phyloP scores from a whole-genome alignment of 37 sponge, comb jelly and placozoan species.

The Petrosia ficiformis region DNA sequence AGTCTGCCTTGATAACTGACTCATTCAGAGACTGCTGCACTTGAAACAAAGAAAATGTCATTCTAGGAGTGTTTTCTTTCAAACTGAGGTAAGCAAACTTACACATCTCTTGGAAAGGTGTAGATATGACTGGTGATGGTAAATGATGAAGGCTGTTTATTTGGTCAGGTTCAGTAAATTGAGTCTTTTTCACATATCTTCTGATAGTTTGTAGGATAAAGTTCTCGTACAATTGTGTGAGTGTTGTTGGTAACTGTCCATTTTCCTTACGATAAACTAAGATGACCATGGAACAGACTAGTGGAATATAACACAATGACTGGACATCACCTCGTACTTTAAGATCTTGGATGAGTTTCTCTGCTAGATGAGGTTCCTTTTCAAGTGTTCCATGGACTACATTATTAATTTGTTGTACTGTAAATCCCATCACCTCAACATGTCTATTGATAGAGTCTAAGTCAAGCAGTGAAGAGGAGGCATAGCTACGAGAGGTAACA shows the following conservation, averaged over 20 bases:
- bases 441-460: slow-evolving; percentile 1
- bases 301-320: slow-evolving; percentile 5
- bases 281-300: slow-evolving; percentile 11
- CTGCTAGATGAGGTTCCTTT: neutral
- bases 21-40: too few species aligned
- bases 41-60: too few species aligned
- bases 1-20: too few species aligned
- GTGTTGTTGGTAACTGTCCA: neutral
- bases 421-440: slow-evolving; percentile 17
- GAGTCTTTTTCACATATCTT: too few species aligned
- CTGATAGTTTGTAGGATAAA: slow-evolving; percentile 10
- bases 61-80: too few species aligned
- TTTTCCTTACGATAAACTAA: slow-evolving; percentile 5
- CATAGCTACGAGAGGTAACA: slow-evolving; percentile 23
- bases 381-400: neutral
- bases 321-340: neutral
- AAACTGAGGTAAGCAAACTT: too few species aligned
- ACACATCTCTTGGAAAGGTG: too few species aligned
- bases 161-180: too few species aligned
- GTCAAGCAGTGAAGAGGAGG: neutral
- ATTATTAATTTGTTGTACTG: slow-evolving; percentile 3
- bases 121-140: too few species aligned
- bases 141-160: too few species aligned
- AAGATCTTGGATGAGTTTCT: neutral
- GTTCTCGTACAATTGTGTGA: slow-evolving; percentile 6